Percentiles rank a stretch among this genome's conserved stretches.
Conservation (phyloP, 1,140 invertebrate species). For the Trinorchestia longiramus region DNA sequence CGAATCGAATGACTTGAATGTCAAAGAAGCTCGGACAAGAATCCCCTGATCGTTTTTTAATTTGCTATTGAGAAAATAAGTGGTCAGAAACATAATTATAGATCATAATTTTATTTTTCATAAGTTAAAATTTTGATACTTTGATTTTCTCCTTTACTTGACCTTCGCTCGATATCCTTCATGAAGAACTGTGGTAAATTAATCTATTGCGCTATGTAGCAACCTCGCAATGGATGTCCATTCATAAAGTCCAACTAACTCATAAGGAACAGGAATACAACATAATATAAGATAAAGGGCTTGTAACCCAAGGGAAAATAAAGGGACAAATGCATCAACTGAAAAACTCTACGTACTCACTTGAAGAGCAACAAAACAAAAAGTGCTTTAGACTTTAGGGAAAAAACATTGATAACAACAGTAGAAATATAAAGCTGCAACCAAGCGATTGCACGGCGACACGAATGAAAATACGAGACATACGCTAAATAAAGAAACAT, state of each 20-base stretch:
- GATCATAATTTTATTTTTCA: too few species aligned
- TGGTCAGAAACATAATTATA: background rate
- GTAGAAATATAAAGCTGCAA: background rate
- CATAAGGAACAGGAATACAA: background rate
- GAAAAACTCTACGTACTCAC: background rate
- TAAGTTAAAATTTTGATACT: background rate
- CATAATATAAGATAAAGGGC: background rate
- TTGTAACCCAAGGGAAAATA: background rate
- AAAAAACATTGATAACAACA: background rate
- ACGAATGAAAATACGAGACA: background rate
- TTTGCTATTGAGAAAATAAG: background rate
- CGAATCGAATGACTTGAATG: too few species aligned
- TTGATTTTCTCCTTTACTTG: background rate
- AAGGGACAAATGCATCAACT: background rate
- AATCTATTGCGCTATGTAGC: background rate
- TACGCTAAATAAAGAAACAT: background rate
- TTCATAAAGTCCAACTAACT: background rate
- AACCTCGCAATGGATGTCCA: background rate
- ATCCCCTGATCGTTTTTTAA: background rate
- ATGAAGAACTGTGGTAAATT: background rate
- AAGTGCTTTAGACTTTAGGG: background rate
- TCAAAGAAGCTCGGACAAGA: background rate
- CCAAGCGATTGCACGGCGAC: background rate
- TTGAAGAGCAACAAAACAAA: background rate
- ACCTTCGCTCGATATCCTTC: background rate